phyloP scores from a whole-genome alignment of 2,797 vertebrate genomes.

The Gallinago nigripennis region DNA sequence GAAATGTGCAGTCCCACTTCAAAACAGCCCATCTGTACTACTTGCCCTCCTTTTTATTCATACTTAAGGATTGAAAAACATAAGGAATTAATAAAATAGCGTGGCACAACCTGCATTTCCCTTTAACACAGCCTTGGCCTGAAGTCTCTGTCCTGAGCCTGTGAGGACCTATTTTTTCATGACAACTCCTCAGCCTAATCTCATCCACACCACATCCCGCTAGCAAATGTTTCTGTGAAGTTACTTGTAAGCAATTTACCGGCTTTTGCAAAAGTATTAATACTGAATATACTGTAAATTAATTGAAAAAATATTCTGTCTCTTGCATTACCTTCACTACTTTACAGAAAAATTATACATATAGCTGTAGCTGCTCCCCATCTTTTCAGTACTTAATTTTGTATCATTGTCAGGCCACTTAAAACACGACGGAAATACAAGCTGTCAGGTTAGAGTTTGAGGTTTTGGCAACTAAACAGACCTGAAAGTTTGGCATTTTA shows the following conservation, averaged over 20 bases:
- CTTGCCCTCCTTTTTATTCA: neutral
- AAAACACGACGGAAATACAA: neutral
- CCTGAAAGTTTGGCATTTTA: neutral
- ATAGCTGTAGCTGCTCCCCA: accelerated
- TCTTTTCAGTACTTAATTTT: neutral
- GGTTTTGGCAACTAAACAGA: neutral
- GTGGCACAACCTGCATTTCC: neutral
- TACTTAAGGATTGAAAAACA: neutral
- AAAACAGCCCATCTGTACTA: neutral
- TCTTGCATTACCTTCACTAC: neutral
- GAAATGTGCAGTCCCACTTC: neutral
- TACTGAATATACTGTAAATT: neutral
- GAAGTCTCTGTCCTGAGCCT: neutral
- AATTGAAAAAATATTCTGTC: neutral
- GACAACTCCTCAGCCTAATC: neutral
- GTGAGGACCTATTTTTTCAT: accelerated
- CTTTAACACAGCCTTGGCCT: neutral
- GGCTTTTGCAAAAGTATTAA: neutral
- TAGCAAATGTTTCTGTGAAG: neutral
- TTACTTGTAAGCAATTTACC: neutral
- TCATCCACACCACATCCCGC: neutral
- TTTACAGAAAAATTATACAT: neutral
- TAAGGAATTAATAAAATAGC: neutral
- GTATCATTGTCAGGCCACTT: neutral
- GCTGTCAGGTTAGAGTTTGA: neutral